Base-by-base conservation (phyloP, 2,113 vertebrate species). In the Ahaetulla prasina region DNA sequence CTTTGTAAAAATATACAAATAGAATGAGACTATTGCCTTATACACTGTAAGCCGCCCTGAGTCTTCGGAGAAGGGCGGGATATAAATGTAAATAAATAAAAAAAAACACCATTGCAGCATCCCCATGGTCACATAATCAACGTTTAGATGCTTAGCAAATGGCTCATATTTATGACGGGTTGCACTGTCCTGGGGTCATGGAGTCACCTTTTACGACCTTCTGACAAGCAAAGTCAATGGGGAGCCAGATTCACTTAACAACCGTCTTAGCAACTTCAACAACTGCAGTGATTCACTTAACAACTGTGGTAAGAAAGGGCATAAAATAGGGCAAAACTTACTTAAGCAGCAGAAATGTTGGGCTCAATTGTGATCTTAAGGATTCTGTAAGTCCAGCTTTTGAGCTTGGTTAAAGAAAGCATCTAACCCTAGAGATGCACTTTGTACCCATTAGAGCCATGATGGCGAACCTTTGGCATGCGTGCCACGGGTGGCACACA, bases 331-430 rank as follows among this genome's bases (percentile, higher is more conserved):
- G 60, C 60, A 63, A 63, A 63, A 63, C 60, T 63, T 27, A 30
- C 60, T 63, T 30, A n/a, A 63, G 27, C 4, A n/a, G 12, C 27
- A 14, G 27, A 63, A n/a, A 63, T 2, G 12, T 14, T 11, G 25
- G 57, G 9, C 57, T 60, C 27, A 4, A 60, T 27, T 27, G 25
- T 60, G 25, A 25, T 60, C 25, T 60, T 27, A 60, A 30, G 57
- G 25, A 27, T 27, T 10, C 25, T 60, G 25, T 27, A 2, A 47
- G 5, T 35, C 63, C 63, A 39, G n/a, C 14, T 74, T 18, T 10
- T 80, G 49, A 90, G 54, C 86, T 89, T 93, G 94, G 90, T 91
- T 93, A 91, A 94, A 92, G 84, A 93, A 94, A 92, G 86, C 0
- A 0, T 57, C 45, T 0, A 0, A 88, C 25, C 22, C 43, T 45